Evolutionary conservation across 1,140 invertebrate genomes (phyloP).

Genomic region (Scaptomyza graminum): DNA sequence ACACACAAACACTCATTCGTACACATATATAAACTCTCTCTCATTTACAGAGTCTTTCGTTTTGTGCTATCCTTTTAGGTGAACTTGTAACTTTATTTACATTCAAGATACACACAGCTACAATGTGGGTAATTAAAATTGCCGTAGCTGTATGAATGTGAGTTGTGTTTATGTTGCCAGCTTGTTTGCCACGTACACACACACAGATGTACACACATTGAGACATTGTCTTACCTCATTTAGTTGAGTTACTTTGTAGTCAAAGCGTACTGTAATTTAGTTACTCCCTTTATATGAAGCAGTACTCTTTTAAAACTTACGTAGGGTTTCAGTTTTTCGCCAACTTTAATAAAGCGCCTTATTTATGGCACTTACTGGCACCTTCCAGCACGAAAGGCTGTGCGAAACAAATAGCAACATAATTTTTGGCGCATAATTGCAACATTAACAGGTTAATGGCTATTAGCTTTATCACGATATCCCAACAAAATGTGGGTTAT

Average conservation of each 20-base stretch:
- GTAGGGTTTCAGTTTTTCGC: constrained; percentile 28
- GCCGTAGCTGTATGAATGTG: constrained; percentile 34
- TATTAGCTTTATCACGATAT: constrained; percentile 53
- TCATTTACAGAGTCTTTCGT: neutral
- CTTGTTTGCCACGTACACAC: constrained; percentile 45
- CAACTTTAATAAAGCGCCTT: constrained; percentile 52
- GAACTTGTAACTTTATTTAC: constrained; percentile 48
- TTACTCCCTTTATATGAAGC: constrained; percentile 35
- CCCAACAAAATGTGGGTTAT: constrained; percentile 67
- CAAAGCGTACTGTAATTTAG: neutral
- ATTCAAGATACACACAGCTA: constrained; percentile 45
- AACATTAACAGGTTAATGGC: constrained; percentile 79
- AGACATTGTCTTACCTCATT: constrained; percentile 14
- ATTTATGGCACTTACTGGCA: constrained; percentile 39
- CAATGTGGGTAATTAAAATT: constrained; percentile 80
- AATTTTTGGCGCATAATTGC: constrained; percentile 76
- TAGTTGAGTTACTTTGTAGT: constrained; percentile 34
- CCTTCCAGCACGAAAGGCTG: constrained; percentile 1
- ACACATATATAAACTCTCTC: neutral
- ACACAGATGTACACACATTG: constrained; percentile 3
- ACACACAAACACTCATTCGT: constrained; percentile 1
- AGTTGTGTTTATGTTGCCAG: constrained; percentile 59
- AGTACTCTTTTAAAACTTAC: constrained; percentile 7
- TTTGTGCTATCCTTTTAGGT: constrained; percentile 22
- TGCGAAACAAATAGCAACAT: constrained; percentile 48